phyloP scores from a whole-genome alignment of 2,113 vertebrate species.

The Choloepus hoffmanni region DNA sequence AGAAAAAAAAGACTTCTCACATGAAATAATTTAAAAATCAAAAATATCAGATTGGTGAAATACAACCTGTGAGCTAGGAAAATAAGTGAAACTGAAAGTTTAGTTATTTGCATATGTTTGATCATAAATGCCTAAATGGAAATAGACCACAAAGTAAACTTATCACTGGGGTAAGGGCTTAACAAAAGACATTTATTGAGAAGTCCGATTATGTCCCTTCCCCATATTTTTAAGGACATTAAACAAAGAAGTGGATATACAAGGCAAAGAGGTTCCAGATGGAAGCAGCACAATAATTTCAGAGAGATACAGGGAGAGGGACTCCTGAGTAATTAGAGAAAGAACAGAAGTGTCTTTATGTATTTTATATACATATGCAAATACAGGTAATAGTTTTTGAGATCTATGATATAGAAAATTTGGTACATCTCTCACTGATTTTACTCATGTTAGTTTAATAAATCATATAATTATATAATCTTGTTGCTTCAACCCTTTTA shows the following conservation, averaged over 20 bases:
- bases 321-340: background rate
- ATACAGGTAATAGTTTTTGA: background rate
- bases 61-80: background rate
- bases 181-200: background rate
- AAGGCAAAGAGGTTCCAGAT: background rate
- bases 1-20: background rate
- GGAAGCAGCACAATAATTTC: rapidly evolving
- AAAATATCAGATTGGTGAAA: too few relatives aligned
- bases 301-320: too few relatives aligned
- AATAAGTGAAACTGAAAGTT: background rate
- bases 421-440: background rate
- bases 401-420: background rate
- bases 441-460: background rate
- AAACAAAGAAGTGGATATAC: too few relatives aligned
- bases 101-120: background rate
- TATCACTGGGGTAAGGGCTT: background rate
- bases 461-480: background rate
- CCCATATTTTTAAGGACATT: background rate
- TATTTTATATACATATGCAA: background rate
- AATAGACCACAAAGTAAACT: background rate
- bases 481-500: background rate
- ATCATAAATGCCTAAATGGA: background rate
- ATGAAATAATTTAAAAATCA: too few relatives aligned
- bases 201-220: background rate
- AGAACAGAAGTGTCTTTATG: background rate